Conservation (phyloP, 2,113 vertebrate species). For the Engystomops pustulosus region DNA sequence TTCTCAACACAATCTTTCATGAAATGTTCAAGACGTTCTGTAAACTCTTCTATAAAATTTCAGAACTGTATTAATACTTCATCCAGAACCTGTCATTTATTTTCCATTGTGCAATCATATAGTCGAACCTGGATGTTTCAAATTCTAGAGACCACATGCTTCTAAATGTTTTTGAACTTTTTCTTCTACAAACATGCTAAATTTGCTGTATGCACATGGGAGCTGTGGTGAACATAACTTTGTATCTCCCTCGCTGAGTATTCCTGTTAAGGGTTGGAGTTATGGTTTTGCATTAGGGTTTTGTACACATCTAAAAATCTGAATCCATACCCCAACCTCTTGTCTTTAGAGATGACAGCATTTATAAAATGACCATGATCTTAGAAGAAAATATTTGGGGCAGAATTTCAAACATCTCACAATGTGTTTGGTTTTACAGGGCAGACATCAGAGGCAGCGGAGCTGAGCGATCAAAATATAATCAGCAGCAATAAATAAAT, state of each 20-base stretch:
- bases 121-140: too few species aligned
- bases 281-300: not conserved
- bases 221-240: not conserved
- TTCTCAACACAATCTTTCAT: not conserved
- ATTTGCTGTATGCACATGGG: not conserved
- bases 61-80: too few species aligned
- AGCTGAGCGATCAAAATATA: not conserved
- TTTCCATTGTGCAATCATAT: too few species aligned
- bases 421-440: slow-evolving; percentile 33
- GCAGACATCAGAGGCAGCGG: not conserved
- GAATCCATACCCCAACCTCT: not conserved
- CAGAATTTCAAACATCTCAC: slow-evolving; percentile 42
- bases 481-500: slow-evolving; percentile 25
- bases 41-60: too few species aligned
- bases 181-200: not conserved
- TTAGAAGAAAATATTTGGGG: slow-evolving; percentile 40
- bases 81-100: too few species aligned
- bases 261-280: not conserved
- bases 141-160: too few species aligned
- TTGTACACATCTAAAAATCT: not conserved
- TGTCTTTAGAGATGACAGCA: not conserved
- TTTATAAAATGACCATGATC: not conserved
- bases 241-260: not conserved
- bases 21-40: not conserved
- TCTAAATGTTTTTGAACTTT: not conserved